phyloP scores from a whole-genome alignment of 1,140 invertebrate species.

The Sitodiplosis mosellana region DNA sequence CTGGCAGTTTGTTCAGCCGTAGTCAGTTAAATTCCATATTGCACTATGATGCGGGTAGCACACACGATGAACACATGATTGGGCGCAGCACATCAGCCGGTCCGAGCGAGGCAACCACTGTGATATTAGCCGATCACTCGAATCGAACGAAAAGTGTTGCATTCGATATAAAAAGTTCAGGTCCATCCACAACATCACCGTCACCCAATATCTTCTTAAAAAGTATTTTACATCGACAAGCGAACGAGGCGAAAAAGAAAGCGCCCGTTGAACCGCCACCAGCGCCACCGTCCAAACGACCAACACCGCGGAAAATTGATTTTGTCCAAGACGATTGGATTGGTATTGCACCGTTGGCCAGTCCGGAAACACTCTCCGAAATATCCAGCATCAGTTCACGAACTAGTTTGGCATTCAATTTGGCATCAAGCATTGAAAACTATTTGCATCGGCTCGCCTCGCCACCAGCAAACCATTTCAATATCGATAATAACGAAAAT shows the following conservation, averaged over 20 bases:
- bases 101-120: slow-evolving; percentile 14
- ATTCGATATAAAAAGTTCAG: slow-evolving; percentile 7
- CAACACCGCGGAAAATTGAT: slow-evolving; percentile 29
- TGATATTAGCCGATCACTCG: neutral
- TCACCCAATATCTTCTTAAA: slow-evolving; percentile 1
- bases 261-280: slow-evolving; percentile 6
- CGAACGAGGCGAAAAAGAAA: neutral
- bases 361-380: slow-evolving; percentile 69
- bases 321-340: slow-evolving; percentile 42
- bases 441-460: slow-evolving; percentile 18
- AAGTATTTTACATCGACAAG: slow-evolving; percentile 7
- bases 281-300: slow-evolving; percentile 26
- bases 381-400: slow-evolving; percentile 45
- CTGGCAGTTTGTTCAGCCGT: slow-evolving; percentile 22
- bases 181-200: neutral
- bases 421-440: slow-evolving; percentile 23
- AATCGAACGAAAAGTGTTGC: slow-evolving; percentile 15
- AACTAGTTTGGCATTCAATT: slow-evolving; percentile 25
- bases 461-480: neutral
- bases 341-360: slow-evolving; percentile 58
- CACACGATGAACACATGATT: slow-evolving; percentile 10
- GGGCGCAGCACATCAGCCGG: slow-evolving; percentile 16
- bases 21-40: slow-evolving; percentile 16
- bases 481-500: slow-evolving; percentile 4
- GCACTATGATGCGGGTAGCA: slow-evolving; percentile 18